Evolutionary conservation across 2,113 vertebrate species (phyloP).

Genomic region (Nematolebias whitei): DNA sequence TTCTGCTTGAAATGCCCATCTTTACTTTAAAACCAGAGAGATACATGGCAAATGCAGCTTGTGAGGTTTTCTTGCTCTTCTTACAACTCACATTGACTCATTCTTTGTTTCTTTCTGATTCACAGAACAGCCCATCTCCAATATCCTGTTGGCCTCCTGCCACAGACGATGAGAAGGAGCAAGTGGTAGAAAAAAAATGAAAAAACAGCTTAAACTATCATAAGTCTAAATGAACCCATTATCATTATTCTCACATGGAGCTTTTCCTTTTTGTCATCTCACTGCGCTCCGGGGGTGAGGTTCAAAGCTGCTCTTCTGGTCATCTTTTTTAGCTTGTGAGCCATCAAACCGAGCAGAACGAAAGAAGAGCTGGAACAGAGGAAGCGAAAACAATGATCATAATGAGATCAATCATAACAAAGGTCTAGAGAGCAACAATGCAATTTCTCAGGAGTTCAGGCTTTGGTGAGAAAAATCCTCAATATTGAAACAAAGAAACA

Average conservation of each 20-base stretch:
- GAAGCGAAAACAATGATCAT: slow-evolving; percentile 41
- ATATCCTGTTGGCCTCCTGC: slow-evolving; percentile 40
- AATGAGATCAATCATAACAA: slow-evolving; percentile 58
- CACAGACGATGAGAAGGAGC: slow-evolving; percentile 10
- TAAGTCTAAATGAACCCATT: slow-evolving; percentile 65
- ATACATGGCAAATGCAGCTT: slow-evolving; percentile 14
- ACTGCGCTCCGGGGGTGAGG: slow-evolving; percentile 16
- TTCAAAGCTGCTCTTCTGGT: slow-evolving; percentile 38
- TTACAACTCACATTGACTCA: slow-evolving; percentile 35
- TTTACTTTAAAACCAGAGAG: slow-evolving; percentile 10
- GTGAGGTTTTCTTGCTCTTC: slow-evolving; percentile 29
- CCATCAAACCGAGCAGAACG: slow-evolving; percentile 42
- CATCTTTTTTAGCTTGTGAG: slow-evolving; percentile 66
- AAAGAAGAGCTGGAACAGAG: not conserved
- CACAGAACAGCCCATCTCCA: slow-evolving; percentile 33
- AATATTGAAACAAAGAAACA: slow-evolving; percentile 21
- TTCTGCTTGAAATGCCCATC: too few species aligned
- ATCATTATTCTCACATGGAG: slow-evolving; percentile 55
- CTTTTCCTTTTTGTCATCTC: slow-evolving; percentile 32
- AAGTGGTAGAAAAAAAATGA: slow-evolving; percentile 14
- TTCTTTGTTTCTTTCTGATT: slow-evolving; percentile 33
- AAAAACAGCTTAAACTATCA: slow-evolving; percentile 45
- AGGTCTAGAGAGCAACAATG: slow-evolving; percentile 5
- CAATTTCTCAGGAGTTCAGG: not conserved
- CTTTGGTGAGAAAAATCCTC: not conserved